Base-by-base conservation (phyloP, 2,113 vertebrate genomes). In the Canis aureus region DNA sequence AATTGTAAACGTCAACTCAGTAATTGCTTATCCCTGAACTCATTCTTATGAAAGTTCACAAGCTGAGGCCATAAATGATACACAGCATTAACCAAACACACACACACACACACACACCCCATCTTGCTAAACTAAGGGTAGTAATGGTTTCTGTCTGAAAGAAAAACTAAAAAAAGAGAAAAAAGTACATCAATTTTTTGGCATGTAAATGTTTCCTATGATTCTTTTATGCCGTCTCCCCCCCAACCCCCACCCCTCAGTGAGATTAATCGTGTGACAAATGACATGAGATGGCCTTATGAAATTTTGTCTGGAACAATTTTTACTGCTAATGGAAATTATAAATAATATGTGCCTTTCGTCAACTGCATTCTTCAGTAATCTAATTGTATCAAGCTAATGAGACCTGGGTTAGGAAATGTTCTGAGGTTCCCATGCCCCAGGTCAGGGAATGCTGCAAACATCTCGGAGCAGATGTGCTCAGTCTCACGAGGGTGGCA, bases 321-420 rank as follows among this genome's bases (percentile, higher is more conserved):
- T 98, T 98, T 98, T 98, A 90, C 32, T 73, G 19, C 87, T 92
- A 98, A 94, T 80, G 92, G 94, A 96, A 97, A 91, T 97, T 49
- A 96, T 64, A 98, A 98, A 97, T 98, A 97, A 98, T 95, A 84
- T 0, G 66, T 93, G 93, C 27, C 82, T 98, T 98, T 98, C 73
- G n/a, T 97, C 98, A 98, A 55, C 91, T 10, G 19, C 93, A 89
- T 98, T 98, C 96, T 95, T 98, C 76, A 6, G 25, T 97, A 97
- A 98, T 98, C 95, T 98, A 97, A 98, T 98, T 93, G 92, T 35
- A 91, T 90, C 97, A 55, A 8, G 19, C 81, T 97, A 97, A 97
- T 43, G 98, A 98, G 96, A 98, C 96, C 97, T 84, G 94, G 96
- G 66, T 69, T 98, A 98, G 97, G 98, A 97, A 98, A 95, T 67